phyloP scores from a whole-genome alignment of 2,888 invertebrate genomes.

The Synergus itoensis region DNA sequence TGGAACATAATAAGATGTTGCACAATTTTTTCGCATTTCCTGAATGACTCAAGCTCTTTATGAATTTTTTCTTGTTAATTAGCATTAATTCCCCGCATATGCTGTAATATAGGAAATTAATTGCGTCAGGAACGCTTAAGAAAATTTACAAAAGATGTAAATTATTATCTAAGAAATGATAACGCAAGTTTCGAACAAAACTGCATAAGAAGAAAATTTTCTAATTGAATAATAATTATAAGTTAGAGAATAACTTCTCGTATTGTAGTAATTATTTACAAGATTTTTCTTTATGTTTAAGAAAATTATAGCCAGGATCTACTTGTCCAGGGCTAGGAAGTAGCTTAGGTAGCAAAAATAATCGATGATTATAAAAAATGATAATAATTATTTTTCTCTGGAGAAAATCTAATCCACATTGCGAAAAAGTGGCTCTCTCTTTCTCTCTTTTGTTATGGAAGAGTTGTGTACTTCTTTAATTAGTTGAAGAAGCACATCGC shows the following conservation, averaged over 20 bases:
- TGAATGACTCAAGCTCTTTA: not conserved
- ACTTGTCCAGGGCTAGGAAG: not conserved
- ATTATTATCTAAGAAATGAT: constrained; percentile 10
- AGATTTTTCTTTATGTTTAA: not conserved
- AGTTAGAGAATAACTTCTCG: not conserved
- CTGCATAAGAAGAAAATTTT: not conserved
- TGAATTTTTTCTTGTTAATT: not conserved
- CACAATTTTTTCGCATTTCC: not conserved
- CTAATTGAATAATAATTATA: not conserved
- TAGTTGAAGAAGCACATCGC: not conserved
- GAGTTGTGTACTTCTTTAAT: not conserved
- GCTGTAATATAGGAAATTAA: not conserved
- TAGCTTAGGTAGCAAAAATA: not conserved
- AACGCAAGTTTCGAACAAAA: not conserved
- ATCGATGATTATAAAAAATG: not conserved
- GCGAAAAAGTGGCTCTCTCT: not conserved
- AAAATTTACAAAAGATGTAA: not conserved
- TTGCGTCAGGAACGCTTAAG: constrained; percentile 1
- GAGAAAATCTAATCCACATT: not conserved
- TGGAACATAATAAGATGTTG: not conserved
- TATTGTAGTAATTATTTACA: not conserved
- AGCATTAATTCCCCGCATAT: not conserved
- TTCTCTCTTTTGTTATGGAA: not conserved
- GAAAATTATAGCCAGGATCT: not conserved
- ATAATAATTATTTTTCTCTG: not conserved